Conservation (phyloP, 2,888 invertebrate species). For the Cistogaster globosa region DNA sequence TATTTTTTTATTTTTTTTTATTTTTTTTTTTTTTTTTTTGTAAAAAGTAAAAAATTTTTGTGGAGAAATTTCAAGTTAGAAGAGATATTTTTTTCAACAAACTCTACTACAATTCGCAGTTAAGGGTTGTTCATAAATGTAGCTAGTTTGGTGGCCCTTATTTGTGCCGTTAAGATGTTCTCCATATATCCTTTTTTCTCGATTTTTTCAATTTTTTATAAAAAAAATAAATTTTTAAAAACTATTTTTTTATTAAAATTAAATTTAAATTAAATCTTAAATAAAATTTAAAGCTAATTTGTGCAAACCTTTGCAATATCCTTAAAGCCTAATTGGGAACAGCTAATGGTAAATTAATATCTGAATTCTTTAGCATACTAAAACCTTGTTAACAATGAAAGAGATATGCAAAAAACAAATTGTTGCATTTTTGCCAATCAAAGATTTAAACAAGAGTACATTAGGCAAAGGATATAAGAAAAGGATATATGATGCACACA, state of each 20-base stretch:
- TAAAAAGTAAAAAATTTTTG: too few relatives aligned
- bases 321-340: slow-evolving; percentile 44
- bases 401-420: slow-evolving; percentile 13
- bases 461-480: background rate
- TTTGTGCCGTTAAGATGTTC: background rate
- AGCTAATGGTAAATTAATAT: slow-evolving; percentile 49
- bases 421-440: slow-evolving; percentile 44
- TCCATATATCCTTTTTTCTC: background rate
- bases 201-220: background rate
- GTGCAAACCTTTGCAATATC: background rate
- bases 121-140: background rate
- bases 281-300: background rate
- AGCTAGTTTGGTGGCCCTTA: background rate
- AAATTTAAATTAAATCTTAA: background rate
- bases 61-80: background rate
- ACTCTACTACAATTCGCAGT: background rate
- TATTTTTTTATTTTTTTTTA: too few relatives aligned
- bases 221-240: background rate
- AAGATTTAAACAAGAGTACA: too few relatives aligned
- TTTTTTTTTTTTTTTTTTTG: too few relatives aligned
- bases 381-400: slow-evolving; percentile 21
- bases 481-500: slow-evolving; percentile 15
- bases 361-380: slow-evolving; percentile 5
- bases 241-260: background rate
- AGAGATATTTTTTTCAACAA: background rate